Conservation (phyloP, 2,113 vertebrate genomes). For the Macquaria ambigua region DNA sequence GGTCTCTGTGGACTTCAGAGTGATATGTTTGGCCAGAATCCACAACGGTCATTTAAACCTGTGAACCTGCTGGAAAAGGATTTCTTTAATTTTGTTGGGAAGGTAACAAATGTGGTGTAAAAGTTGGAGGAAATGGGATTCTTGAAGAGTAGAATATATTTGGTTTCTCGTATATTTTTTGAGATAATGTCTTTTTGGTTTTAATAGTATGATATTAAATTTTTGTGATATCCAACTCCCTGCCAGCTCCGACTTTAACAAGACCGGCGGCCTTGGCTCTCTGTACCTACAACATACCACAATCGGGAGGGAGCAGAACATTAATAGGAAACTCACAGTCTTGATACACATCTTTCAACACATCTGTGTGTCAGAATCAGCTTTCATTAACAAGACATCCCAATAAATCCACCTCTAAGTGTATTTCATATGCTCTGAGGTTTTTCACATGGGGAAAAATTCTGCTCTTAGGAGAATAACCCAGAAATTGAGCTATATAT, state of each 20-base stretch:
- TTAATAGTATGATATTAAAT: conserved; percentile 69
- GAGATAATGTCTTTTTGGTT: conserved; percentile 69
- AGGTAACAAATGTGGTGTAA: conserved; percentile 72
- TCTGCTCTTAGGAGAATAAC: conserved; percentile 3
- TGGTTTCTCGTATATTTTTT: conserved; percentile 69
- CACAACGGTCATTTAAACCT: conserved; percentile 56
- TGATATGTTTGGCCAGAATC: conserved; percentile 61
- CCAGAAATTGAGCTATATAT: conserved; percentile 35
- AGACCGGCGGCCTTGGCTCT: conserved; percentile 54
- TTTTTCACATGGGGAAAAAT: not conserved
- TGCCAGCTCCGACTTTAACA: conserved; percentile 71
- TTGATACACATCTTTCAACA: conserved; percentile 26
- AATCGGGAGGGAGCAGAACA: conserved; percentile 36
- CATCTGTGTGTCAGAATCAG: conserved; percentile 46
- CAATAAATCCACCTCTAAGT: conserved; percentile 14
- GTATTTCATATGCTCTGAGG: not conserved
- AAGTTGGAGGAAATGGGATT: conserved; percentile 58
- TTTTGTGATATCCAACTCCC: conserved; percentile 55
- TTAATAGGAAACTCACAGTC: conserved; percentile 52
- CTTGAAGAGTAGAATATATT: conserved; percentile 53
- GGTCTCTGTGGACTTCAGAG: conserved; percentile 43
- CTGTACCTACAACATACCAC: conserved; percentile 35
- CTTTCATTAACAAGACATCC: conserved; percentile 43
- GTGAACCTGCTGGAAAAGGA: conserved; percentile 59
- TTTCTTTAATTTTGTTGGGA: conserved; percentile 60